Conservation (phyloP, 2,888 invertebrate genomes). For the Cerastis leucographa region DNA sequence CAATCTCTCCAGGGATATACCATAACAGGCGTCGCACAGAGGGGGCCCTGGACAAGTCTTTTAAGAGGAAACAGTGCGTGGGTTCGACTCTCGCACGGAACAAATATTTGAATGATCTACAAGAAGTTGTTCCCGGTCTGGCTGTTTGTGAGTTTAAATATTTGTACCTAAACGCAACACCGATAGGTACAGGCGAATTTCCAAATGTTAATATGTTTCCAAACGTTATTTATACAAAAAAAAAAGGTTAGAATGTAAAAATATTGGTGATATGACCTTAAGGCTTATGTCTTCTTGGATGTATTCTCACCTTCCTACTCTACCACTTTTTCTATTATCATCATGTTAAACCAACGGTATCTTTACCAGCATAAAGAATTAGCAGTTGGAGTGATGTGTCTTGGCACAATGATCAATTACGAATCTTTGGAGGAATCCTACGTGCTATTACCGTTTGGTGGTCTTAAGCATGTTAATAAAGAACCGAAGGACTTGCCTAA, state of each 20-base stretch:
- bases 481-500: not conserved
- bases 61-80: too few relatives aligned
- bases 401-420: slow-evolving; percentile 91
- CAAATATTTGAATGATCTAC: not conserved
- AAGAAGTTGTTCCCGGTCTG: not conserved
- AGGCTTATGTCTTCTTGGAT: not conserved
- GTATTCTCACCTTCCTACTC: not conserved
- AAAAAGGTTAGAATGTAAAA: not conserved
- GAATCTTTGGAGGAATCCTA: slow-evolving; percentile 91
- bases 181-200: too few relatives aligned
- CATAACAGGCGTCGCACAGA: too few relatives aligned
- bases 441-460: slow-evolving; percentile 90
- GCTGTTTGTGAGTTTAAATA: not conserved
- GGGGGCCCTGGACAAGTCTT: too few relatives aligned
- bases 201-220: not conserved
- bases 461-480: slow-evolving; percentile 79
- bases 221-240: not conserved
- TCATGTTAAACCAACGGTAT: not conserved
- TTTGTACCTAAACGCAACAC: not conserved
- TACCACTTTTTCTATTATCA: not conserved
- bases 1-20: too few relatives aligned
- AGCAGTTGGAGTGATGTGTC: slow-evolving; percentile 91
- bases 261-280: not conserved
- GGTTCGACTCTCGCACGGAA: not conserved
- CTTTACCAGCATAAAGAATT: slow-evolving; percentile 82